These are phyloP conservation scores for Pachyuromys duprasi DNA, from an alignment of 2,797 vertebrate genomes.

Conservation along the genomic window DNA sequence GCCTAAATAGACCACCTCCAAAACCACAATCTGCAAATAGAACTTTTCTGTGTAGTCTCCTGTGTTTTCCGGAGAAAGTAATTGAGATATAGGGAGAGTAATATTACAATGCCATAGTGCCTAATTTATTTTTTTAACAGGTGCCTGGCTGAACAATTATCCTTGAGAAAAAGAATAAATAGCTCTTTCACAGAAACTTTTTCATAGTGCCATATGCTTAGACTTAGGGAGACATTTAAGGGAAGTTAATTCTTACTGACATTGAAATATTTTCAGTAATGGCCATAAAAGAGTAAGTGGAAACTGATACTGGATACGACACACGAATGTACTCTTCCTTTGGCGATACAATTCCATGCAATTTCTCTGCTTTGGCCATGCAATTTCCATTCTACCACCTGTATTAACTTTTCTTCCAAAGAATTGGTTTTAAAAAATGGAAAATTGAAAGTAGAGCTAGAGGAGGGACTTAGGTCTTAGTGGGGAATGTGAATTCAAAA, in stretches of 20 bases:
- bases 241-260: background rate
- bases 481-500: background rate
- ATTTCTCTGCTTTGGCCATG: background rate
- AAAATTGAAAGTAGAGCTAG: background rate
- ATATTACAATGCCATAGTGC: background rate
- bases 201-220: background rate
- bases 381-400: background rate
- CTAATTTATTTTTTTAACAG: conserved; percentile 23
- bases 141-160: background rate
- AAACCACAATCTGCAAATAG: background rate
- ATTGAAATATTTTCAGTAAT: background rate
- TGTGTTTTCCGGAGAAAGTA: background rate
- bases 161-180: conserved; percentile 12
- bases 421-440: background rate
- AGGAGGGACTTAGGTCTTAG: background rate
- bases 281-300: background rate
- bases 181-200: background rate
- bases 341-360: background rate
- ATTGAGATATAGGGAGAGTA: background rate
- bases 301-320: background rate
- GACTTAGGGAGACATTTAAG: conserved; percentile 4
- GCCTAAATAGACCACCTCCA: background rate
- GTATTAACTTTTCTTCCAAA: background rate
- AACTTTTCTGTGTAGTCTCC: conserved; percentile 15
- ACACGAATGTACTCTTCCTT: background rate